phyloP scores from a whole-genome alignment of 2,797 vertebrate genomes.

The Brotula barbata region DNA sequence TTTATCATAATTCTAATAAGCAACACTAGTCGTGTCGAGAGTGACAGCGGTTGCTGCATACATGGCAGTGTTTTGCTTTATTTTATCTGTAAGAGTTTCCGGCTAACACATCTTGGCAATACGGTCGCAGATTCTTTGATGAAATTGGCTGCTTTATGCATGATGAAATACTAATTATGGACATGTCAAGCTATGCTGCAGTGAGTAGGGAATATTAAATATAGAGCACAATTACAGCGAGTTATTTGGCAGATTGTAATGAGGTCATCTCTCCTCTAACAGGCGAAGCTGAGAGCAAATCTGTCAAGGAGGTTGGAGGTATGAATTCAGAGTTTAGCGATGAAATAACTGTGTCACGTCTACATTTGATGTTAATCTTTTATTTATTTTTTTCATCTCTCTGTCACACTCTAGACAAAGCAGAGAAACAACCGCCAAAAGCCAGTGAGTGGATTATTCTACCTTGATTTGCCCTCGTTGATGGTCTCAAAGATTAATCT shows the following conservation, averaged over 20 bases:
- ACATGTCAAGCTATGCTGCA: slow-evolving; percentile 21
- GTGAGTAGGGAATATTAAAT: slow-evolving; percentile 29
- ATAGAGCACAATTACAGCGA: slow-evolving; percentile 8
- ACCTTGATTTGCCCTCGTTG: too few species aligned
- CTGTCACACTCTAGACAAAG: slow-evolving; percentile 44
- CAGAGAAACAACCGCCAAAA: slow-evolving; percentile 30
- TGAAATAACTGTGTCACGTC: background rate
- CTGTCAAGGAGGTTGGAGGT: slow-evolving; percentile 57
- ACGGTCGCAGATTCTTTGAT: slow-evolving; percentile 19
- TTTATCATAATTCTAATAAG: too few species aligned
- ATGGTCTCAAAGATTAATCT: too few species aligned
- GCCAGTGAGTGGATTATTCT: slow-evolving; percentile 40
- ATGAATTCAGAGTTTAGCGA: background rate
- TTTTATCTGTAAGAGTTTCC: background rate
- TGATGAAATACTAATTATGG: slow-evolving; percentile 36
- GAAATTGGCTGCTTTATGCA: slow-evolving; percentile 31
- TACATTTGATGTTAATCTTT: background rate
- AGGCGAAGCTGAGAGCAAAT: slow-evolving; percentile 61
- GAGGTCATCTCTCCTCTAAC: slow-evolving; percentile 24
- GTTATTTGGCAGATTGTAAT: slow-evolving; percentile 37
- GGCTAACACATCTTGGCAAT: slow-evolving; percentile 11
- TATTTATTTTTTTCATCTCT: background rate
- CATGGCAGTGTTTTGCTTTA: background rate
- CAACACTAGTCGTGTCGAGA: too few species aligned
- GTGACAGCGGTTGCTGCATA: too few species aligned